Percentiles rank a stretch among this genome's conserved stretches.
Evolutionary conservation across 1,140 invertebrate genomes (phyloP).

Genomic region (Drosophila ercepeae): DNA sequence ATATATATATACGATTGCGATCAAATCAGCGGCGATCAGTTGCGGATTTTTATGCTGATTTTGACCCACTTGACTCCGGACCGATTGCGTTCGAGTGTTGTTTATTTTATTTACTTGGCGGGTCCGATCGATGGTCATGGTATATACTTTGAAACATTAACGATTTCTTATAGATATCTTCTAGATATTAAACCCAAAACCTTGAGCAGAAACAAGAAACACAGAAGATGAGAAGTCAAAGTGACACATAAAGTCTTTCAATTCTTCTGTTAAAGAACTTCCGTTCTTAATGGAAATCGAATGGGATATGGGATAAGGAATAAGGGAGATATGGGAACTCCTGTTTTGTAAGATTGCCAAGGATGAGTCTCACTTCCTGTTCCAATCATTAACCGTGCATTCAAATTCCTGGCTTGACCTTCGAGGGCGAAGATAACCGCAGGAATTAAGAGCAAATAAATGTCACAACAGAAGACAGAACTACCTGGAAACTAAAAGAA

Average conservation of each 20-base stretch:
- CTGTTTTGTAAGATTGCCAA: background rate
- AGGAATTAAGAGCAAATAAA: constrained; percentile 24
- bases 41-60: constrained; percentile 80
- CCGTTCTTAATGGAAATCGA: constrained; percentile 28
- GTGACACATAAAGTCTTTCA: background rate
- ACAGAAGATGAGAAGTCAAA: background rate
- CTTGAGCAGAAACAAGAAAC: no score
- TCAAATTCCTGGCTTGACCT: constrained; percentile 40
- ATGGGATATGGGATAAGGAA: background rate
- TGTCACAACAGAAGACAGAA: constrained; percentile 21
- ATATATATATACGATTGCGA: constrained; percentile 28
- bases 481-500: background rate
- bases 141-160: background rate
- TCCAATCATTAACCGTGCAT: constrained; percentile 29
- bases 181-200: no score
- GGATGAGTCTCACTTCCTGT: constrained; percentile 17
- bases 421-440: constrained; percentile 33
- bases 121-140: background rate
- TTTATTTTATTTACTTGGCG: background rate
- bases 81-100: constrained; percentile 21
- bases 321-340: constrained; percentile 16
- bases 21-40: constrained; percentile 64
- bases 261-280: constrained; percentile 3
- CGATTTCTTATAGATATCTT: no score
- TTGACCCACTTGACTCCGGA: constrained; percentile 72